Conservation (phyloP, 2,113 vertebrate genomes). For the Verasper variegatus region DNA sequence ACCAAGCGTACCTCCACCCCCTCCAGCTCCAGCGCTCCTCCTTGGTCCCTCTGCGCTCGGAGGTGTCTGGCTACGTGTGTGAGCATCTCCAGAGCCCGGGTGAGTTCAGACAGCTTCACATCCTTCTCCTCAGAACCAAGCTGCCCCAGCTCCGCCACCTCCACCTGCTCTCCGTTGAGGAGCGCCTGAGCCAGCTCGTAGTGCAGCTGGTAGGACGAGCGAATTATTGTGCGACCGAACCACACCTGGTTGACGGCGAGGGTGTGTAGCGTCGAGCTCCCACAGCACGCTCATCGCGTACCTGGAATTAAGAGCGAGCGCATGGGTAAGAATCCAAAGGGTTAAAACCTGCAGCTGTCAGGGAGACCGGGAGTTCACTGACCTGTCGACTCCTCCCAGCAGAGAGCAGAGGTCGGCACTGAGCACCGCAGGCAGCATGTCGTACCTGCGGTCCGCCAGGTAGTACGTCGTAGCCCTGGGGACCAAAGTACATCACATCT, state of each 20-base stretch:
- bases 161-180: slow-evolving; percentile 82
- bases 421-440: slow-evolving; percentile 92
- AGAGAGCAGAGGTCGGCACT: slow-evolving; percentile 94
- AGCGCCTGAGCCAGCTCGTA: slow-evolving; percentile 93
- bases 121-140: slow-evolving; percentile 71
- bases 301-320: slow-evolving; percentile 66
- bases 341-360: not conserved
- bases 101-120: slow-evolving; percentile 78
- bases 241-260: slow-evolving; percentile 82
- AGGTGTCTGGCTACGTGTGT: slow-evolving; percentile 86
- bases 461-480: slow-evolving; percentile 94
- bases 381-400: slow-evolving; percentile 93
- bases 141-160: slow-evolving; percentile 84
- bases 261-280: slow-evolving; percentile 86
- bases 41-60: slow-evolving; percentile 83
- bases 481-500: not conserved
- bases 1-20: slow-evolving; percentile 83
- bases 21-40: slow-evolving; percentile 93
- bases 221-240: slow-evolving; percentile 88
- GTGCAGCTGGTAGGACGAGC: slow-evolving; percentile 92
- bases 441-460: slow-evolving; percentile 91
- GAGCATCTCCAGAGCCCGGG: slow-evolving; percentile 84
- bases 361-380: slow-evolving; percentile 24
- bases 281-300: slow-evolving; percentile 94
- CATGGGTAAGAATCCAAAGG: not conserved